These are phyloP conservation scores for Cotesia congregata DNA, from an alignment of 2,888 invertebrate species.

Conservation along the genomic window DNA sequence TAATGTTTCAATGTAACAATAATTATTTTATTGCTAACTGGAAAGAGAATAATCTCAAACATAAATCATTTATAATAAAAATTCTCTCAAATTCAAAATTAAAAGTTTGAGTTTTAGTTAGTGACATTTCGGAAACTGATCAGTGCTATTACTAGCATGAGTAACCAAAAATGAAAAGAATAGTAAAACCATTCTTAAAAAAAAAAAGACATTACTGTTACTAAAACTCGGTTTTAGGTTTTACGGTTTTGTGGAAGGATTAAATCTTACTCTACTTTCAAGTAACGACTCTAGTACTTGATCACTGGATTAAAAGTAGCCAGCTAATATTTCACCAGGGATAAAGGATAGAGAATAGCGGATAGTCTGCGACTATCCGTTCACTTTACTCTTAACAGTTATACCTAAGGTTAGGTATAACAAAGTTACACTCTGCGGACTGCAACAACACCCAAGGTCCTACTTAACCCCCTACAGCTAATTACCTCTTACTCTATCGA, in stretches of 20 bases:
- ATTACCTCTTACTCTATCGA: conserved; percentile 3
- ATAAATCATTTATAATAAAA: background rate
- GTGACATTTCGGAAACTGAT: background rate
- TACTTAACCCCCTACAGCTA: conserved; percentile 19
- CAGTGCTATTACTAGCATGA: background rate
- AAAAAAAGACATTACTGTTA: background rate
- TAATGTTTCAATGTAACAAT: background rate
- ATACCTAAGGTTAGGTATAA: background rate
- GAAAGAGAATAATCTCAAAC: background rate
- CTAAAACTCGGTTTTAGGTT: background rate
- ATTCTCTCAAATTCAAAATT: too few relatives aligned
- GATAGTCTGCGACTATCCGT: background rate
- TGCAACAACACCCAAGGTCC: background rate
- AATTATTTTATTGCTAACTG: background rate
- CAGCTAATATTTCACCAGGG: background rate
- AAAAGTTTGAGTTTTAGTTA: background rate
- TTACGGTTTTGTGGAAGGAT: background rate
- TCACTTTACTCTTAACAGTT: background rate
- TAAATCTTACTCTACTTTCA: conserved; percentile 16
- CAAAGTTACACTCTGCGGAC: background rate
- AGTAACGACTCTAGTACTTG: conserved; percentile 14
- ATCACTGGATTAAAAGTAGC: conserved; percentile 9
- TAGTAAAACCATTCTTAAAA: background rate
- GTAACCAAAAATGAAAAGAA: background rate
- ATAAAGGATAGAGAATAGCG: too few relatives aligned